Conservation (phyloP, 2,888 invertebrate genomes). For the Aleiodes alternator region DNA sequence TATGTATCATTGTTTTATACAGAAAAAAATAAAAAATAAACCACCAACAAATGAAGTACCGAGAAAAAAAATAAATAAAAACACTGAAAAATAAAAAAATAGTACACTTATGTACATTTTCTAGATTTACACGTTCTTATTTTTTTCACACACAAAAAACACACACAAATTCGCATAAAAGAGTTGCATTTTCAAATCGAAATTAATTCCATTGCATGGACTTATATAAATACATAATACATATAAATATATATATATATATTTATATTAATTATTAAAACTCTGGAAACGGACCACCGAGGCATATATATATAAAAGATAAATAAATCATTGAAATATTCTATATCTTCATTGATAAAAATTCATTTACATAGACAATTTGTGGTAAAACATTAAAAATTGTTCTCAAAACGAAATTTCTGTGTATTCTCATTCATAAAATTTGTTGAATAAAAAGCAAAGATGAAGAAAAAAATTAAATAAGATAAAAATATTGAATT, state of each 20-base stretch:
- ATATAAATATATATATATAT: conserved; percentile 47
- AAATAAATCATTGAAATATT: too few relatives aligned
- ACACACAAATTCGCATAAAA: conserved; percentile 40
- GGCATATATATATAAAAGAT: conserved; percentile 52
- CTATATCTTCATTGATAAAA: conserved; percentile 52
- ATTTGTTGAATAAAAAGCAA: conserved; percentile 24
- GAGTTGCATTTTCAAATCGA: conserved; percentile 59
- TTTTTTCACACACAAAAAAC: conserved; percentile 15
- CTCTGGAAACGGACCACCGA: conserved; percentile 62
- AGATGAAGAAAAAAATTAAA: conserved; percentile 8
- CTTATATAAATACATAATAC: too few relatives aligned
- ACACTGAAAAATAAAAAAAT: conserved; percentile 31
- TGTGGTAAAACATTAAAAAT: conserved; percentile 26
- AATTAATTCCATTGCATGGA: conserved; percentile 37
- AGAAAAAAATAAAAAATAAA: conserved; percentile 60
- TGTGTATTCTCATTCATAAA: conserved; percentile 40
- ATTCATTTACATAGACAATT: conserved; percentile 58
- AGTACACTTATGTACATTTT: conserved; percentile 27
- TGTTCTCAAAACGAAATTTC: conserved; percentile 33
- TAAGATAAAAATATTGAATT: neutral
- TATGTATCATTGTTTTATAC: conserved; percentile 75
- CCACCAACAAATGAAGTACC: neutral
- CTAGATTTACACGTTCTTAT: conserved; percentile 22
- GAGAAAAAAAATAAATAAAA: conserved; percentile 10
- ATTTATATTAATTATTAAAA: conserved; percentile 67